Conservation (phyloP, 2,113 vertebrate species). For the Symphodus melops region DNA sequence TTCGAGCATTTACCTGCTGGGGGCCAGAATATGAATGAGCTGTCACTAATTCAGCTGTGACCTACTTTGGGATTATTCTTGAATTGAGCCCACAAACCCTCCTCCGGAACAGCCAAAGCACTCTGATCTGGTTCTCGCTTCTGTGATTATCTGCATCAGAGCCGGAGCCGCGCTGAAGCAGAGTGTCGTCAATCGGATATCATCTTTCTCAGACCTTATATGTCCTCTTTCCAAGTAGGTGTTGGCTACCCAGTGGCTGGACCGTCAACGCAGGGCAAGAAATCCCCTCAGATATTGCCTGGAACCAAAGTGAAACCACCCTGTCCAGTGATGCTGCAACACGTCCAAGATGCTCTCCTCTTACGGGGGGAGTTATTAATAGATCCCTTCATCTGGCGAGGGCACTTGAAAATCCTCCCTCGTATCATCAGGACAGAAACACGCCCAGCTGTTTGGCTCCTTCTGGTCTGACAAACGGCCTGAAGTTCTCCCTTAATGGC, state of each 20-base stretch:
- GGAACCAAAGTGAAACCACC: constrained; percentile 42
- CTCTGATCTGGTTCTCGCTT: constrained; percentile 33
- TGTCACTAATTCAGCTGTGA: constrained; percentile 33
- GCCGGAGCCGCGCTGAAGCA: constrained; percentile 3
- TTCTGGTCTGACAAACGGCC: constrained; percentile 27
- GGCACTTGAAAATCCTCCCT: constrained; percentile 18
- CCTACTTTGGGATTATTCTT: constrained; percentile 51
- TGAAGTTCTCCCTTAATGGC: constrained; percentile 42
- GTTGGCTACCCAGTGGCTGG: constrained; percentile 24
- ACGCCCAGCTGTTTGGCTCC: constrained; percentile 34
- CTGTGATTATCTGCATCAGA: constrained; percentile 39
- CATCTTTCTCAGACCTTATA: constrained; percentile 37
- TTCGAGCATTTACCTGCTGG: constrained; percentile 24
- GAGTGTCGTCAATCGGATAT: constrained; percentile 17
- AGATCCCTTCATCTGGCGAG: constrained; percentile 49
- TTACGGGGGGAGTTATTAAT: constrained; percentile 66
- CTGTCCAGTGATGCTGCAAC: constrained; percentile 20
- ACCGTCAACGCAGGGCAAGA: background rate
- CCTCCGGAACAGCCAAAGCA: constrained; percentile 28
- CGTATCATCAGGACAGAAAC: constrained; percentile 39
- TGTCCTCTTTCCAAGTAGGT: constrained; percentile 15
- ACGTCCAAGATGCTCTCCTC: constrained; percentile 46
- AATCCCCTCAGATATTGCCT: constrained; percentile 40
- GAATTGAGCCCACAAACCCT: constrained; percentile 46
- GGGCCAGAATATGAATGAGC: constrained; percentile 31